Conservation (phyloP, 37 sponge, comb jelly and placozoan genomes). For the Ianthella basta region DNA sequence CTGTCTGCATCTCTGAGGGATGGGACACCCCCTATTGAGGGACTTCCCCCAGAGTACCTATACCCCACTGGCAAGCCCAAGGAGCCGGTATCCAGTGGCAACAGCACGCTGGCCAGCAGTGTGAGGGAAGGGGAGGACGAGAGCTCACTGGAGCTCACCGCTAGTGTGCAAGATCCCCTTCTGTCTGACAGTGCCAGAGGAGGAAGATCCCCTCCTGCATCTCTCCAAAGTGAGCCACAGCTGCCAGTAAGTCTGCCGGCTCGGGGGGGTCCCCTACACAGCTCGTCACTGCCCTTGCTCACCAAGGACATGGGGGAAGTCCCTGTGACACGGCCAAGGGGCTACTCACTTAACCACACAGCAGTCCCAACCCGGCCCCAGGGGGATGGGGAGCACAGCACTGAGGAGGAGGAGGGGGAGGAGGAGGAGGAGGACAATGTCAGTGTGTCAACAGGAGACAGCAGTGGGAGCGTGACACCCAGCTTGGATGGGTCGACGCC, state of each 20-base stretch:
- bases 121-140: not conserved
- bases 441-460: not conserved
- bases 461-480: not conserved
- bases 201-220: not conserved
- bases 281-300: not conserved
- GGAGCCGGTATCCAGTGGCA: not conserved
- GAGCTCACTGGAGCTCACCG: not conserved
- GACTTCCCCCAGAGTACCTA: not conserved
- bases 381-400: not conserved
- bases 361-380: not conserved
- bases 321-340: not conserved
- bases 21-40: not conserved
- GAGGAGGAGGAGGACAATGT: not conserved
- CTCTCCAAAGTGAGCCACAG: not conserved
- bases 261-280: not conserved
- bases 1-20: not conserved
- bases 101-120: not conserved
- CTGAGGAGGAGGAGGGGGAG: not conserved
- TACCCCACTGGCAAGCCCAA: not conserved
- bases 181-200: no score
- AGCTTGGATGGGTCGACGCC: not conserved
- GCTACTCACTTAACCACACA: not conserved
- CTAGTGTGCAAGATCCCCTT: no score
- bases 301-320: not conserved
- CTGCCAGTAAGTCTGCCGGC: not conserved